These are phyloP conservation scores for Drosophila triauraria DNA, from an alignment of 1,140 invertebrate genomes.

Conservation along the genomic window DNA sequence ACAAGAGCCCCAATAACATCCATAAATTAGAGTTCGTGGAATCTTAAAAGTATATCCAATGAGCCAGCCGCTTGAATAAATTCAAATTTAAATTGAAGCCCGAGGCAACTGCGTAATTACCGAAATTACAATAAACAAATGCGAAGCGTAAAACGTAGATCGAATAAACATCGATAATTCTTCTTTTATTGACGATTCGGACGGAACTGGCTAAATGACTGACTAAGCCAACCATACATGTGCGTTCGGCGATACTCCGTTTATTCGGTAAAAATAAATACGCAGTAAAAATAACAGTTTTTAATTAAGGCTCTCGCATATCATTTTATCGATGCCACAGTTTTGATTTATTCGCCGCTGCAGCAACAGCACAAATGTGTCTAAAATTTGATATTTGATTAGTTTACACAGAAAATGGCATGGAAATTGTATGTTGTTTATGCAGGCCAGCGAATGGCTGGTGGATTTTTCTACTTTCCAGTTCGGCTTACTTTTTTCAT, in stretches of 20 bases:
- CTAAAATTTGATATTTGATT: slow-evolving; percentile 72
- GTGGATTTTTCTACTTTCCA: slow-evolving; percentile 19
- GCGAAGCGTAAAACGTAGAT: slow-evolving; percentile 29
- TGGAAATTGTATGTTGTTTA: slow-evolving; percentile 62
- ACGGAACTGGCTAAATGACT: slow-evolving; percentile 60
- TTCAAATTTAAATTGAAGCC: slow-evolving; percentile 11
- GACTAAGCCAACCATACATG: slow-evolving; percentile 37
- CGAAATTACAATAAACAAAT: slow-evolving; percentile 60
- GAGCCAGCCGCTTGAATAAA: slow-evolving; percentile 14
- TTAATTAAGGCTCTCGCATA: slow-evolving; percentile 70
- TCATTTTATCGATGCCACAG: slow-evolving; percentile 61
- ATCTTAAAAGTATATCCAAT: slow-evolving; percentile 17
- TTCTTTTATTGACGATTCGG: slow-evolving; percentile 12
- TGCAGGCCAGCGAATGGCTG: slow-evolving; percentile 31
- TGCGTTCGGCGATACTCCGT: neutral
- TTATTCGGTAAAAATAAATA: slow-evolving; percentile 59
- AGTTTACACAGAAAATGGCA: slow-evolving; percentile 65
- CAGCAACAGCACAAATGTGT: slow-evolving; percentile 18
- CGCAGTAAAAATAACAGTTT: slow-evolving; percentile 66
- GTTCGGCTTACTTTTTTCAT: slow-evolving; percentile 11
- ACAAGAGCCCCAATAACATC: slow-evolving; percentile 12
- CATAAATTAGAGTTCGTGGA: slow-evolving; percentile 16
- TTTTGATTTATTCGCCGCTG: slow-evolving; percentile 57
- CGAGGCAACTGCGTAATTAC: slow-evolving; percentile 58
- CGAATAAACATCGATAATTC: slow-evolving; percentile 36